phyloP scores from a whole-genome alignment of 2,113 vertebrate species.

The Ochotona curzoniae region DNA sequence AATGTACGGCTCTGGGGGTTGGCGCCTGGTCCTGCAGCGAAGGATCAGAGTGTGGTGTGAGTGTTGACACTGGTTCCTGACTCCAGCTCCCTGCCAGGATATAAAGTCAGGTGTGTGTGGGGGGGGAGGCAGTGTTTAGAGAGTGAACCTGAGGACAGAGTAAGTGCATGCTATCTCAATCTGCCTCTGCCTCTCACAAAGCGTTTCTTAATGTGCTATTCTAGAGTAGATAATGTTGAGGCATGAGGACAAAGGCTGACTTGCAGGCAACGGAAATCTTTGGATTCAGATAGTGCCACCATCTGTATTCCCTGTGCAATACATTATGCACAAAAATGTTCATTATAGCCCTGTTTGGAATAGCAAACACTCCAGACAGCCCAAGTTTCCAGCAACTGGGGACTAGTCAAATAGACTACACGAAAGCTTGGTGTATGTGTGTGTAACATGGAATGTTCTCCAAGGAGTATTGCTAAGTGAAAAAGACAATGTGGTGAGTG shows the following conservation, averaged over 20 bases:
- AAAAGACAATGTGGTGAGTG: neutral
- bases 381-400: neutral
- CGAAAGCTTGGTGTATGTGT: neutral
- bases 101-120: too few relatives aligned
- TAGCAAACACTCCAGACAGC: slow-evolving; percentile 26
- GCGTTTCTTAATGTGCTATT: neutral
- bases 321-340: neutral
- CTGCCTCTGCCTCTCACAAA: too few relatives aligned
- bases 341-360: slow-evolving; percentile 19
- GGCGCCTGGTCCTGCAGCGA: too few relatives aligned
- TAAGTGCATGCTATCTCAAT: too few relatives aligned
- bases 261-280: slow-evolving; percentile 22
- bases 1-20: neutral
- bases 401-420: slow-evolving; percentile 6
- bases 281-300: neutral
- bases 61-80: too few relatives aligned
- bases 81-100: too few relatives aligned
- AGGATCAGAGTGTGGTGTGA: too few relatives aligned
- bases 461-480: neutral
- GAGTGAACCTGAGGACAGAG: too few relatives aligned
- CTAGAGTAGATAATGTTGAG: slow-evolving; percentile 16
- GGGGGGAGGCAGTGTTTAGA: too few relatives aligned
- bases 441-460: neutral
- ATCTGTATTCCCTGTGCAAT: slow-evolving; percentile 8
- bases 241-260: neutral